phyloP scores from a whole-genome alignment of 1,140 invertebrate genomes.

The Dinothrombium tinctorium region DNA sequence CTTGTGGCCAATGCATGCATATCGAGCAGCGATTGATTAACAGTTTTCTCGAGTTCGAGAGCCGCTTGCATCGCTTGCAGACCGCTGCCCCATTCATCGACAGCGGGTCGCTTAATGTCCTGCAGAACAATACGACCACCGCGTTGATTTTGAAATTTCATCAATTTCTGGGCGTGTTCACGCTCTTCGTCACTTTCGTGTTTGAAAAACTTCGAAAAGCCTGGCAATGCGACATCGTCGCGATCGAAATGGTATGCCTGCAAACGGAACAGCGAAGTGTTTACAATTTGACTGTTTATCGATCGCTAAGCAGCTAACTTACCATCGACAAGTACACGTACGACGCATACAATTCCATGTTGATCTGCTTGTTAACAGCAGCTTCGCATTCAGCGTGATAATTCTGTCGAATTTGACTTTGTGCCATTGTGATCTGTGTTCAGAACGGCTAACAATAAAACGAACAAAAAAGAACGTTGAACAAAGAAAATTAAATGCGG shows the following conservation, averaged over 20 bases:
- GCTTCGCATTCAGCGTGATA: constrained; percentile 47
- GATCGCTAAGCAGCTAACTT: not conserved
- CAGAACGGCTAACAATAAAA: too few species aligned
- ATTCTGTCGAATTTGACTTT: constrained; percentile 38
- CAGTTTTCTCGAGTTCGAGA: constrained; percentile 32
- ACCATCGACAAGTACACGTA: constrained; percentile 42
- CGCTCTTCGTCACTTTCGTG: constrained; percentile 33
- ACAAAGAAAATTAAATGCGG: too few species aligned
- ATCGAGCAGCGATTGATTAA: constrained; percentile 30
- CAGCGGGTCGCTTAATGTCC: constrained; percentile 24
- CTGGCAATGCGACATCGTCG: constrained; percentile 37
- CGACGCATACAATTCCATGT: constrained; percentile 43
- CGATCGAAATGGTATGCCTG: constrained; percentile 31
- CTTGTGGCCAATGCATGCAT: constrained; percentile 23
- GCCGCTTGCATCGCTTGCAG: constrained; percentile 32
- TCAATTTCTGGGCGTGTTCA: constrained; percentile 35
- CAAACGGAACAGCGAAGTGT: not conserved
- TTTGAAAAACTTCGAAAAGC: constrained; percentile 32
- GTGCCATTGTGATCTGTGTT: too few species aligned
- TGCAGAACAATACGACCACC: constrained; percentile 22
- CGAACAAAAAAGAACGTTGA: too few species aligned
- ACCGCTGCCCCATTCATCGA: constrained; percentile 30
- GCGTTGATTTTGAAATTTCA: constrained; percentile 34
- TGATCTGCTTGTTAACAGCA: constrained; percentile 62
- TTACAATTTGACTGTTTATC: not conserved